These are phyloP conservation scores for Takifugu bimaculatus DNA, from an alignment of 2,113 vertebrate genomes.

Conservation along the genomic window DNA sequence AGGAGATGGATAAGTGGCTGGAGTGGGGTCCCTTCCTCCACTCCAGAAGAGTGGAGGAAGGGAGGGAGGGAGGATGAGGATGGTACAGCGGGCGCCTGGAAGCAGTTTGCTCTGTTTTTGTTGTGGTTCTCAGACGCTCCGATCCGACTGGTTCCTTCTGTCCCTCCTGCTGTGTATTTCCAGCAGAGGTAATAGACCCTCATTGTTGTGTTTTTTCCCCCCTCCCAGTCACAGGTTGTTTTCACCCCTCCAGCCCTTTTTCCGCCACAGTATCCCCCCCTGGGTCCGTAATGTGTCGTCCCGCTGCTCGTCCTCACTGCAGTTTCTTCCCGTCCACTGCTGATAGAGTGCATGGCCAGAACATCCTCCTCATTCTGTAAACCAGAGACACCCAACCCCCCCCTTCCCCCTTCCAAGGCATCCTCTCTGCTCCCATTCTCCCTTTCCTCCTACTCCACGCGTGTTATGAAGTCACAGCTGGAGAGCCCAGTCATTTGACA, in stretches of 20 bases:
- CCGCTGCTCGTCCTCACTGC: not conserved
- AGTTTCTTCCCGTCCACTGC: slow-evolving; percentile 10
- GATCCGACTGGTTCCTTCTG: slow-evolving; percentile 9
- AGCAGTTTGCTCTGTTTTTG: slow-evolving; percentile 8
- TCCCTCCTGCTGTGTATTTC: slow-evolving; percentile 25
- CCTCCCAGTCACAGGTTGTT: not conserved
- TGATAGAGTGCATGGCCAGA: slow-evolving; percentile 13
- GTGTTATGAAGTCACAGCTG: slow-evolving; percentile 80
- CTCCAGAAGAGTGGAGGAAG: slow-evolving; percentile 2
- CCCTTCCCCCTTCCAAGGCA: not conserved
- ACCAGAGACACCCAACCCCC: slow-evolving; percentile 13
- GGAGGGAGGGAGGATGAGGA: slow-evolving; percentile 11
- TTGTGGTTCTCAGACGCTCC: slow-evolving; percentile 9
- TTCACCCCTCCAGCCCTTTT: slow-evolving; percentile 9
- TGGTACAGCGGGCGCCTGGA: slow-evolving; percentile 7
- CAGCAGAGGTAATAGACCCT: slow-evolving; percentile 21
- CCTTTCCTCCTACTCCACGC: slow-evolving; percentile 26
- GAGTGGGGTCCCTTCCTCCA: not conserved
- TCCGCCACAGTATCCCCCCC: slow-evolving; percentile 2
- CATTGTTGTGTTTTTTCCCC: slow-evolving; percentile 21
- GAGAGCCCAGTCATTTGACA: slow-evolving; percentile 75
- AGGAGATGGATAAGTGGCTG: slow-evolving; percentile 9
- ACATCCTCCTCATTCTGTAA: slow-evolving; percentile 11
- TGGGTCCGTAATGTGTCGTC: not conserved
- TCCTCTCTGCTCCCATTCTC: slow-evolving; percentile 1